Percentiles rank a stretch among this genome's conserved stretches.
Conservation (phyloP, 2,113 vertebrate species). For the Calyptommatus sinebrachiatus region DNA sequence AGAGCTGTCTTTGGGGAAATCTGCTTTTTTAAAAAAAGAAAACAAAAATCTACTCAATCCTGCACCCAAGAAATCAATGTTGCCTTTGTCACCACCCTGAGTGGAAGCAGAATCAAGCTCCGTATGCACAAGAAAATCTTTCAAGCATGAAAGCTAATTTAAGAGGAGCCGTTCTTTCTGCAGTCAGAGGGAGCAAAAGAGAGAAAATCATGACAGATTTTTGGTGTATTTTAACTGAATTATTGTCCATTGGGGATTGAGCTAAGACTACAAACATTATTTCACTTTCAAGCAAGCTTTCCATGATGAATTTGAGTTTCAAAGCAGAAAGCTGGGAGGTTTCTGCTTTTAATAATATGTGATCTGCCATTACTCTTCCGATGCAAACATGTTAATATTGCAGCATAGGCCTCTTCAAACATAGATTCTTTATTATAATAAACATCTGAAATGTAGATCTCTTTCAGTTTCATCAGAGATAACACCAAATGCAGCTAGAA, state of each 20-base stretch:
- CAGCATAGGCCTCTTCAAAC: neutral
- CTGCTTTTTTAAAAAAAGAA: neutral
- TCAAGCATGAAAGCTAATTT: slow-evolving; percentile 63
- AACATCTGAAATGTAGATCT: slow-evolving; percentile 7
- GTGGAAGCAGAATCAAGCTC: slow-evolving; percentile 22
- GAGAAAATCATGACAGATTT: slow-evolving; percentile 42
- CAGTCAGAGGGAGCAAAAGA: slow-evolving; percentile 37
- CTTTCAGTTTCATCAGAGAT: neutral
- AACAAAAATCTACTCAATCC: slow-evolving; percentile 22
- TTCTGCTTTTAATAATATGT: slow-evolving; percentile 40
- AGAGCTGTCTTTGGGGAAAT: slow-evolving; percentile 4
- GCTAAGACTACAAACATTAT: slow-evolving; percentile 51
- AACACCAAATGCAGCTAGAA: slow-evolving; percentile 19
- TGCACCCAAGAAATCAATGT: slow-evolving; percentile 35
- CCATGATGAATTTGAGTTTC: slow-evolving; percentile 32
- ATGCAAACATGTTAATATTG: neutral
- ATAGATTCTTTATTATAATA: slow-evolving; percentile 16
- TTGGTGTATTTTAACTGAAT: slow-evolving; percentile 52
- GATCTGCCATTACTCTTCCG: slow-evolving; percentile 13
- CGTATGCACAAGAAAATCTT: slow-evolving; percentile 41
- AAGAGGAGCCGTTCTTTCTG: slow-evolving; percentile 50
- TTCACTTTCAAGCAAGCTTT: slow-evolving; percentile 41
- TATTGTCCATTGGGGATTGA: slow-evolving; percentile 40
- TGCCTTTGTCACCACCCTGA: slow-evolving; percentile 39
- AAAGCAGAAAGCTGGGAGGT: slow-evolving; percentile 37